Conservation (phyloP, 2,113 vertebrate species). For the Oreocharis arfaki region DNA sequence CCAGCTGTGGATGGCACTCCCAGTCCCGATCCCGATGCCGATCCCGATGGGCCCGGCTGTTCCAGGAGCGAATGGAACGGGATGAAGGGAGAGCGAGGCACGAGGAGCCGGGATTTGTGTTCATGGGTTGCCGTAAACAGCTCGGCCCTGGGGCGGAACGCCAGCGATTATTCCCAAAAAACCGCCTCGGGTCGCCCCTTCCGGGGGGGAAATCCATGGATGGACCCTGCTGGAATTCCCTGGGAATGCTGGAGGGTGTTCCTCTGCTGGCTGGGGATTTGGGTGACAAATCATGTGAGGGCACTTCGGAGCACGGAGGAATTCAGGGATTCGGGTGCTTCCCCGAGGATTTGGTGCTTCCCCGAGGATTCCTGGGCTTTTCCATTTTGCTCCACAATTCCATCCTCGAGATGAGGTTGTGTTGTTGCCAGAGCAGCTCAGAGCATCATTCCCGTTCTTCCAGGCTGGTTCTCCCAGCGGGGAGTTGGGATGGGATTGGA, state of each 20-base stretch:
- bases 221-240: not conserved
- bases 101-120: not conserved
- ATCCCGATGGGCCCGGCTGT: not conserved
- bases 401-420: not conserved
- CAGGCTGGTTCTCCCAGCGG: not conserved
- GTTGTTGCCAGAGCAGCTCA: not conserved
- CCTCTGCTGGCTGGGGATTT: not conserved
- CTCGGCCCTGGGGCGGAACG: not conserved
- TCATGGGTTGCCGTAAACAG: slow-evolving; percentile 28
- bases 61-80: not conserved
- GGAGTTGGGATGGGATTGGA: not conserved
- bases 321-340: not conserved
- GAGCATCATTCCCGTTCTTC: fast-evolving
- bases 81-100: not conserved
- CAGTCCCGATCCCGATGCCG: too few species aligned
- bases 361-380: not conserved
- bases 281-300: not conserved
- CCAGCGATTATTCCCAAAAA: not conserved
- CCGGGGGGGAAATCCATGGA: fast-evolving
- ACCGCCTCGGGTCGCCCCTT: not conserved
- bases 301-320: not conserved
- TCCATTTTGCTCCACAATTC: not conserved
- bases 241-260: fast-evolving
- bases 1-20: not conserved
- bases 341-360: not conserved